Percentiles rank a stretch among this genome's conserved stretches.
Conservation (phyloP, 2,888 invertebrate species). For the Parnassius apollo region DNA sequence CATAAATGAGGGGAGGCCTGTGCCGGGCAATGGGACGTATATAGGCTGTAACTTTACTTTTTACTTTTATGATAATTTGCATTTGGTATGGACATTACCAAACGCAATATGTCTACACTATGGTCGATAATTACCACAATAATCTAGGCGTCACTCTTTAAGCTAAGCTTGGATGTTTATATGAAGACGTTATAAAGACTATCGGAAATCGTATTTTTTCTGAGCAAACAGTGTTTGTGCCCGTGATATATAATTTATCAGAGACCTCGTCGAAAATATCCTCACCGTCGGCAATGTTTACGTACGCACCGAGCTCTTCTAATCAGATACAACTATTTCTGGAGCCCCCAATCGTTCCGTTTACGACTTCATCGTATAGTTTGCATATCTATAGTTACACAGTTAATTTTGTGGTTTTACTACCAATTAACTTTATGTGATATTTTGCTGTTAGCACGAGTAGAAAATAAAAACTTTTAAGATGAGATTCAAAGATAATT, state of each 20-base stretch:
- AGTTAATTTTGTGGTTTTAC: conserved; percentile 16
- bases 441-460: conserved; percentile 2
- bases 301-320: conserved; percentile 19
- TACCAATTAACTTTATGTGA: conserved; percentile 14
- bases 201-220: neutral
- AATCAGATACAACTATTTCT: conserved; percentile 24
- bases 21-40: no score
- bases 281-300: conserved; percentile 14
- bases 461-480: neutral
- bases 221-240: neutral
- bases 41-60: no score
- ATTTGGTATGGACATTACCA: no score
- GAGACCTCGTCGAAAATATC: conserved; percentile 8
- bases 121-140: no score
- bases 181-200: no score
- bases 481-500: no score
- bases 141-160: no score
- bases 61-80: no score
- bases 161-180: no score
- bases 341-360: conserved; percentile 17
- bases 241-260: conserved; percentile 15
- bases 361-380: conserved; percentile 16
- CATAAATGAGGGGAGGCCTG: no score
- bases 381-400: conserved; percentile 12
- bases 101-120: no score